A percentile compares a stretch with the other conserved stretches of the same genome.
These are phyloP conservation scores for Cairina moschata DNA, from an alignment of 2,113 vertebrate genomes.

Conservation along the genomic window DNA sequence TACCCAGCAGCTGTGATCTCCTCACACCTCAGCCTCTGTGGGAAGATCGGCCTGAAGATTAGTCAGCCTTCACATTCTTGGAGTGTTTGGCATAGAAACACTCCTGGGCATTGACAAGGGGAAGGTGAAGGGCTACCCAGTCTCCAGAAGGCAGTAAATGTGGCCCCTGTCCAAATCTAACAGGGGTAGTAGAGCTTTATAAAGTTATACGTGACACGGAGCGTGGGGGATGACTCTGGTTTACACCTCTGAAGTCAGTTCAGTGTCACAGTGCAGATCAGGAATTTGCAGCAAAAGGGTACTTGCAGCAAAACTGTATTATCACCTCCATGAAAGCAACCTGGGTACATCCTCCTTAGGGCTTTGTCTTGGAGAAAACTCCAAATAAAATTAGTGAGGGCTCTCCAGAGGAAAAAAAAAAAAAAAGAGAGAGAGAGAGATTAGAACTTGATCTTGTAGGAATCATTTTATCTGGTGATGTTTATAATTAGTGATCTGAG, in stretches of 20 bases:
- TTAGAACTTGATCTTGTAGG: background rate
- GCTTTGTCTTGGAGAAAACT: background rate
- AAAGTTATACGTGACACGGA: background rate
- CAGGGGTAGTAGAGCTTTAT: background rate
- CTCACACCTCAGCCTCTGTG: conserved; percentile 8
- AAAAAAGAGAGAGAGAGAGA: background rate
- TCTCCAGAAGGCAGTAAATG: background rate
- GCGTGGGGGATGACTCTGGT: background rate
- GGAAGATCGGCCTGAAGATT: conserved; percentile 39
- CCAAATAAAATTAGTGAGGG: background rate
- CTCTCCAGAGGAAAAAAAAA: background rate
- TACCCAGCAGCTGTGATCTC: background rate
- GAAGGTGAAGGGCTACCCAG: background rate
- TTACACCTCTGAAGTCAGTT: background rate
- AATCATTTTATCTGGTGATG: background rate
- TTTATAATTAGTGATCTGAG: conserved; percentile 11
- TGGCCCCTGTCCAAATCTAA: conserved; percentile 43
- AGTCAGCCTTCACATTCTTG: conserved; percentile 22
- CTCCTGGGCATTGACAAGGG: conserved; percentile 41
- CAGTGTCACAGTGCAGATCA: rapidly evolving
- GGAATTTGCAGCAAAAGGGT: background rate
- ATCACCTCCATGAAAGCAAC: background rate
- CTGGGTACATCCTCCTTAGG: background rate
- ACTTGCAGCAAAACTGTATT: background rate
- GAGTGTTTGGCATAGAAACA: conserved; percentile 59